phyloP scores from a whole-genome alignment of 2,113 vertebrate species.

The Sturnira hondurensis region DNA sequence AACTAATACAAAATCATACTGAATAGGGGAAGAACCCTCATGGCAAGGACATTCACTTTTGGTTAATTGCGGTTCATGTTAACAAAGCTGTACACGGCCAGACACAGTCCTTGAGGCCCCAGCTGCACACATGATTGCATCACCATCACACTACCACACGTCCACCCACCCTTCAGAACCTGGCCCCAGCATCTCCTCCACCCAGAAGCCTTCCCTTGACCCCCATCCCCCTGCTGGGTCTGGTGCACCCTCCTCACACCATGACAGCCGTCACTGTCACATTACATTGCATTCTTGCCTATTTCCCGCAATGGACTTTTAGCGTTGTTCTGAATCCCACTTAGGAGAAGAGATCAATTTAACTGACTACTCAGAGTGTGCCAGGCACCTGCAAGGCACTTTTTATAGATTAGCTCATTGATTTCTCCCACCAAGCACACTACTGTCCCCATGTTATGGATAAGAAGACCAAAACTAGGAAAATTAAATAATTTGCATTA shows the following conservation, averaged over 20 bases:
- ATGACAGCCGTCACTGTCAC: neutral
- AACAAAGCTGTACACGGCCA: neutral
- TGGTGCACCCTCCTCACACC: neutral
- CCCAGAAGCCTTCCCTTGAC: neutral
- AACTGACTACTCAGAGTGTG: neutral
- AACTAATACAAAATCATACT: neutral
- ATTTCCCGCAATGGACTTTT: neutral
- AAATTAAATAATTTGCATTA: neutral
- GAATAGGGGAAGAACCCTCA: neutral
- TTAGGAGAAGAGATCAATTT: neutral
- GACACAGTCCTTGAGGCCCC: neutral
- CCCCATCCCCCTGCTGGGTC: neutral
- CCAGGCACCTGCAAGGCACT: neutral
- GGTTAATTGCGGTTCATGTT: neutral
- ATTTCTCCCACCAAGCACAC: neutral
- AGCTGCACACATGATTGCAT: neutral
- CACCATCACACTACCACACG: too few relatives aligned
- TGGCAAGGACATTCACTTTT: neutral
- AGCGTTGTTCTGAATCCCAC: neutral
- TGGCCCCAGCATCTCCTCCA: neutral
- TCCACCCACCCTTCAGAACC: neutral
- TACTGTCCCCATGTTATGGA: neutral
- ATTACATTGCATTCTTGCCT: neutral
- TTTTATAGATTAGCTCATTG: neutral
- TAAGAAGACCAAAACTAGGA: neutral